Evolutionary conservation across 37 sponge, comb jelly and placozoan genomes (phyloP).

Genomic region (Lycopodina hypogea): DNA sequence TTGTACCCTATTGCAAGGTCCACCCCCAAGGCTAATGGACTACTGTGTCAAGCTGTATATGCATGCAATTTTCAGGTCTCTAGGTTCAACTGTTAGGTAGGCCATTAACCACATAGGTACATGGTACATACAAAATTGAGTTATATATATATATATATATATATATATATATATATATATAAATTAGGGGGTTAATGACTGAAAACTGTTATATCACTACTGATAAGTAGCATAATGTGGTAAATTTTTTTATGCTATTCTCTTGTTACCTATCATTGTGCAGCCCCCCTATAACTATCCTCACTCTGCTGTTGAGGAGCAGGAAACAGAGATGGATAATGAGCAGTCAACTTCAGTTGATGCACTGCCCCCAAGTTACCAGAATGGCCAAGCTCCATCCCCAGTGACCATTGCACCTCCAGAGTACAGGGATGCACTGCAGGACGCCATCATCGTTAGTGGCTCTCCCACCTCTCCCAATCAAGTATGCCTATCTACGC

Average conservation of each 20-base stretch:
- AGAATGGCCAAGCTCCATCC: neutral
- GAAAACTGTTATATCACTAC: no score
- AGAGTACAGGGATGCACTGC: constrained; percentile 31
- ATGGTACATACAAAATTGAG: no score
- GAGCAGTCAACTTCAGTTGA: neutral
- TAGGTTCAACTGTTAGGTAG: no score
- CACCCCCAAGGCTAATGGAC: no score
- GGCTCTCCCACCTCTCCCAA: neutral
- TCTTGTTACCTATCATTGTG: neutral
- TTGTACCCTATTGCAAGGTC: no score
- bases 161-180: no score
- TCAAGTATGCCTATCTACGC: neutral
- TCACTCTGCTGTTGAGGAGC: neutral
- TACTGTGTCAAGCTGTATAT: no score
- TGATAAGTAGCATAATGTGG: no score
- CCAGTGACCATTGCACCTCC: constrained; percentile 23
- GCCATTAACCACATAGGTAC: no score
- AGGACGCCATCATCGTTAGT: constrained; percentile 17
- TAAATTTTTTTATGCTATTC: neutral
- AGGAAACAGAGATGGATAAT: neutral
- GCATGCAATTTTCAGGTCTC: no score
- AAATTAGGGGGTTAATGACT: no score
- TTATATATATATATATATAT: no score
- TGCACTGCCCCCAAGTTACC: constrained; percentile 4
- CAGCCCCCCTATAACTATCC: neutral